Base-by-base conservation (phyloP, 2,888 invertebrate species). In the Entomobrya multifasciata region DNA sequence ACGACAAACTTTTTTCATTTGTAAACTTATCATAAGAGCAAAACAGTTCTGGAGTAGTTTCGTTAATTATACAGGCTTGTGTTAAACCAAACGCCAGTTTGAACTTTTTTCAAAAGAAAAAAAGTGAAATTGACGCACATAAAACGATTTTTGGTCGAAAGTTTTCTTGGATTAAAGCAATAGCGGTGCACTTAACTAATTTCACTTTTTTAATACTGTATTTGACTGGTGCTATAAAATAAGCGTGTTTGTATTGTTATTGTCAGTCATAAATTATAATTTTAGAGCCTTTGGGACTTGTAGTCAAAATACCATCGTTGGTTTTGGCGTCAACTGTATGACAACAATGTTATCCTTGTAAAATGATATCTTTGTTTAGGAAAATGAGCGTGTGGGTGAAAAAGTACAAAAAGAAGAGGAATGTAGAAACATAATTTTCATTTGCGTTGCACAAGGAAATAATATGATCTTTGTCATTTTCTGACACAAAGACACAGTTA, bases 231-330 rank as follows among this genome's bases (percentile, higher is more conserved):
- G 17, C 27, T 65, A 17, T 36, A 65, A 36, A 65, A 62, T 62
- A n/a, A 6, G 17, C 13, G 20, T 10, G 17, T 22, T n/a, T 36
- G 36, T 36, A 25, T 47, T 13, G 22, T 47, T 15, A 49, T 25
- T 47, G 15, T 27, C n/a, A 6, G 25, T 47, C 70, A 47, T 47
- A 70, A 70, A 70, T 70, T 70, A 47, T 47, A 22, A 47, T 47
- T 70, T 67, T 70, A 47, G 25, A 70, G 70, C 44, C 67, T 22
- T 47, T 44, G 22, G 25, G 49, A 47, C 15, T 47, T 17, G 36
- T 36, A 36, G n/a, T 36, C 8, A 36, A 36, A 6, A 65, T 27
- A 44, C 3, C 3, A 62, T 36, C 47, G 20, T 22, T 70, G 47
- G 25, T 25, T 70, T 25, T 47, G 20, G 25, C 44, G 25, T 70